Evolutionary conservation across 2,797 vertebrate genomes (phyloP).

Genomic region (Acanthurus leucopareius): DNA sequence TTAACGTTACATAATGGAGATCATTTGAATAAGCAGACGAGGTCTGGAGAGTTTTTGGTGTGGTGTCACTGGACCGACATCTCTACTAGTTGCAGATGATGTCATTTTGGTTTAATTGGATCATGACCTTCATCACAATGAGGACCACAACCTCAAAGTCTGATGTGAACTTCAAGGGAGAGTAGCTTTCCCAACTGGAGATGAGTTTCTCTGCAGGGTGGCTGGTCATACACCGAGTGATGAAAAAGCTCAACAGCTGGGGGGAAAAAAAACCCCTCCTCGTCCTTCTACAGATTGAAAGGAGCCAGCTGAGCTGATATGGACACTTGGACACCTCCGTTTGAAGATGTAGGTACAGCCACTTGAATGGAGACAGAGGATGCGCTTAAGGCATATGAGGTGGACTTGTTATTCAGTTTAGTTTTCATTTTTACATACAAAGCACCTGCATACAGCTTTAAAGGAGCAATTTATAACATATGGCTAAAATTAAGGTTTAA

Average conservation of each 20-base stretch:
- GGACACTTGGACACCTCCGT: neutral
- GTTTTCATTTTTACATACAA: neutral
- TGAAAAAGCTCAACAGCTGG: too few species aligned
- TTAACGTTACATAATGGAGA: too few species aligned
- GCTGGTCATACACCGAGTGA: too few species aligned
- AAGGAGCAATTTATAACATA: too few species aligned
- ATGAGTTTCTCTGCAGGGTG: conserved; percentile 1
- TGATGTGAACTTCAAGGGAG: neutral
- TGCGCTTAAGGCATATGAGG: neutral
- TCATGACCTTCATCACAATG: too few species aligned
- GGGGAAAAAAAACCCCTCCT: neutral
- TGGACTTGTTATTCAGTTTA: neutral
- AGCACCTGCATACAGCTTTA: too few species aligned
- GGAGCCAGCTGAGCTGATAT: neutral
- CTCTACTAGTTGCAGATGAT: neutral
- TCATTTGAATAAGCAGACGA: too few species aligned
- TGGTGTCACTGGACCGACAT: neutral
- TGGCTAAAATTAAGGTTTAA: too few species aligned
- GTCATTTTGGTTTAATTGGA: neutral
- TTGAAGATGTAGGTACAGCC: neutral
- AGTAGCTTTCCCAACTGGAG: neutral
- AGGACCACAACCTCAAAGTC: neutral
- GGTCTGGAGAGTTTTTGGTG: neutral
- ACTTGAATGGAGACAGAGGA: neutral
- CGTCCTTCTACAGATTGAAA: too few species aligned